Percentiles rank a stretch among this genome's conserved stretches.
Evolutionary conservation across 2,888 invertebrate genomes (phyloP).

Genomic region (Nemotelus nigrinus): DNA sequence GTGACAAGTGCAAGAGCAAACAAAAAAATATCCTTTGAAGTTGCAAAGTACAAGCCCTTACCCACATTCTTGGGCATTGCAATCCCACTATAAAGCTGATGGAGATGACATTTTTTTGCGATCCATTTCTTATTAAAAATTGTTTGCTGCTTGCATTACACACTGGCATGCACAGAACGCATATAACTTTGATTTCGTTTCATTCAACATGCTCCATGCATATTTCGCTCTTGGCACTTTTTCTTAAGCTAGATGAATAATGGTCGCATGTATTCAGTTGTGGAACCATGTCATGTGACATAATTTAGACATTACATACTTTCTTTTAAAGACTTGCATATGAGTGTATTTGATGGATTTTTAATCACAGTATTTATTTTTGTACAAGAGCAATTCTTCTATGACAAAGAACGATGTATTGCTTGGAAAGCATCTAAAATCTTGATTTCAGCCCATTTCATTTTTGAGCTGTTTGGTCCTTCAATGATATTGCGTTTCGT

Average conservation of each 20-base stretch:
- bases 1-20: constrained; percentile 33
- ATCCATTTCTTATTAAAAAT: constrained; percentile 42
- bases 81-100: constrained; percentile 30
- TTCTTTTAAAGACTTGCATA: too few species aligned
- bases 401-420: too few species aligned
- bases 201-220: constrained; percentile 21
- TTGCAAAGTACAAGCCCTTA: not conserved
- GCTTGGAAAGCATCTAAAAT: too few species aligned
- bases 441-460: too few species aligned
- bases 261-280: too few species aligned
- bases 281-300: too few species aligned
- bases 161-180: not conserved
- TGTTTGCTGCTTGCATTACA: constrained; percentile 21
- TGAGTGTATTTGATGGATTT: too few species aligned
- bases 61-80: not conserved
- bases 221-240: constrained; percentile 25
- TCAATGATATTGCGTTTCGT: too few species aligned
- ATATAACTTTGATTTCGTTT: constrained; percentile 37
- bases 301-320: too few species aligned
- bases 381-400: too few species aligned
- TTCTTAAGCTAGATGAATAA: not conserved
- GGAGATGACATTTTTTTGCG: constrained; percentile 29
- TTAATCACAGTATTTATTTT: too few species aligned
- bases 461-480: too few species aligned
- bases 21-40: constrained; percentile 30